Conservation (phyloP, 2,113 vertebrate species). For the Romanogobio albipinnatus region DNA sequence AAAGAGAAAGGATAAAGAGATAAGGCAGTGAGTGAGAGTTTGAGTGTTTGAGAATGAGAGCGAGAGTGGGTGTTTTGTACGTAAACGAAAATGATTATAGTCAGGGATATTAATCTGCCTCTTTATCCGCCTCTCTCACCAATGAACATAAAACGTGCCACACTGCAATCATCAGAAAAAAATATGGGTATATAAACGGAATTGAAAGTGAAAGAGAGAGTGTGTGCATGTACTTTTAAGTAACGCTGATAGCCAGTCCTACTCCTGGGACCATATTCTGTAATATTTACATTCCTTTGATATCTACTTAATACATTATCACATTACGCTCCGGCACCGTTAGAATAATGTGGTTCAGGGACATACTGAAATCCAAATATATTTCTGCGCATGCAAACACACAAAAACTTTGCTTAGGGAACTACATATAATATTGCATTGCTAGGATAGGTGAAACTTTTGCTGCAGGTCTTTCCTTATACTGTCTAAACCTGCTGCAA, state of each 20-base stretch:
- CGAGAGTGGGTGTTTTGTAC: conserved; percentile 34
- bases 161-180: conserved; percentile 6
- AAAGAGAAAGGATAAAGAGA: conserved; percentile 9
- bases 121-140: not conserved
- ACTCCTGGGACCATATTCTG: conserved; percentile 27
- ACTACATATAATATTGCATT: not conserved
- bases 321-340: not conserved
- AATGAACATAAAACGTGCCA: not conserved
- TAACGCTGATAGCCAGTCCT: conserved; percentile 6
- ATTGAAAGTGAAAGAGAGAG: conserved; percentile 31
- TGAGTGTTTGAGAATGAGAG: not conserved
- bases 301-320: conserved; percentile 30
- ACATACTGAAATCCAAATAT: conserved; percentile 15
- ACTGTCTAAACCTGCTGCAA: not conserved
- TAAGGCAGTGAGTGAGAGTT: conserved; percentile 21
- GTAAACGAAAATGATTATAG: conserved; percentile 46
- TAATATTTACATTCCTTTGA: conserved; percentile 43
- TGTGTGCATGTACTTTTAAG: conserved; percentile 21
- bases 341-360: conserved; percentile 20
- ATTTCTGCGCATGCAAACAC: conserved; percentile 27
- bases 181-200: conserved; percentile 13
- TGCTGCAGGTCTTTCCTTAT: not conserved
- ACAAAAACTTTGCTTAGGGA: conserved; percentile 30
- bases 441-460: not conserved
- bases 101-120: conserved; percentile 38